Conservation (phyloP, 1,140 invertebrate genomes). For the Tribolium castaneum region DNA sequence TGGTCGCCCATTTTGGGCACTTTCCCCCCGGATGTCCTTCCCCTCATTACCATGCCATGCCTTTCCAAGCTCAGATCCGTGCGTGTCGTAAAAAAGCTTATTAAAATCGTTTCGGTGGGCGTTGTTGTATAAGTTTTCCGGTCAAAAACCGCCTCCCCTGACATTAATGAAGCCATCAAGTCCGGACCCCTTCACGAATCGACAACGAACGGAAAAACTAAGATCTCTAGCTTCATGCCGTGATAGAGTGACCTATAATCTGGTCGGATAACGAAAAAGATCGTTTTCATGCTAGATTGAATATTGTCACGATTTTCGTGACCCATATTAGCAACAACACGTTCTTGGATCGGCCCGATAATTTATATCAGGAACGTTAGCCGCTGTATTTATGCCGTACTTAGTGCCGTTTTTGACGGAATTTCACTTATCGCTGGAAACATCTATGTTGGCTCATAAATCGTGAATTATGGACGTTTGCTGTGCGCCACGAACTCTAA, state of each 20-base stretch:
- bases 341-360: slow-evolving; percentile 39
- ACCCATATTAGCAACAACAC: slow-evolving; percentile 47
- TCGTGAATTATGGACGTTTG: slow-evolving; percentile 11
- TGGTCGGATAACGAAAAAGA: slow-evolving; percentile 43
- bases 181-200: not conserved
- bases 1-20: not conserved
- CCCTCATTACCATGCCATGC: not conserved
- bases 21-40: not conserved
- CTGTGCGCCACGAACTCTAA: not conserved
- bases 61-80: not conserved
- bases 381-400: slow-evolving; percentile 28
- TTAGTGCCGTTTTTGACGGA: slow-evolving; percentile 39
- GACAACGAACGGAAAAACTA: not conserved
- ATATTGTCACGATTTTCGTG: slow-evolving; percentile 53
- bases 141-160: not conserved
- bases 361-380: slow-evolving; percentile 18
- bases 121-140: not conserved
- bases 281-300: slow-evolving; percentile 51
- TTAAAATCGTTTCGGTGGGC: not conserved
- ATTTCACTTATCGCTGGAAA: slow-evolving; percentile 15
- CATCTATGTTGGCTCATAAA: slow-evolving; percentile 25
- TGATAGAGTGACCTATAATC: slow-evolving; percentile 48
- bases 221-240: slow-evolving; percentile 6
- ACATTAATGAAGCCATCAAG: not conserved
- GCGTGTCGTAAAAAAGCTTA: not conserved